Evolutionary conservation across 2,888 invertebrate genomes (phyloP).

Genomic region (Coronaproctus castanopsis): DNA sequence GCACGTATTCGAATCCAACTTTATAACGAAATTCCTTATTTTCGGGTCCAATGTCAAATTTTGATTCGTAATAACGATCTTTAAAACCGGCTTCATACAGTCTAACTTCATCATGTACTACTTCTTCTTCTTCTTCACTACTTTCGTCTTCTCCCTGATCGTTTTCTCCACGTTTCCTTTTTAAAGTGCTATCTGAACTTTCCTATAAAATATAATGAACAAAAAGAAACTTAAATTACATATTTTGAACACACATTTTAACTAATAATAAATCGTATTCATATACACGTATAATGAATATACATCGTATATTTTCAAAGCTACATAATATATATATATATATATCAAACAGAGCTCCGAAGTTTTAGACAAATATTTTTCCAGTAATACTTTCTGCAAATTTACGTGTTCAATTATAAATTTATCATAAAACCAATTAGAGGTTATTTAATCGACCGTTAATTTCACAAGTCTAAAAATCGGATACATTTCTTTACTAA

Average conservation of each 20-base stretch:
- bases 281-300: too few relatives aligned
- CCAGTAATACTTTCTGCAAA: too few relatives aligned
- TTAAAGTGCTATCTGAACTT: constrained; percentile 5
- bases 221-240: not conserved
- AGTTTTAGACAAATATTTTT: too few relatives aligned
- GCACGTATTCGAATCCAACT: constrained; percentile 84
- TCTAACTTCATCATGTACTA: constrained; percentile 65
- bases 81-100: constrained; percentile 96
- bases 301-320: too few relatives aligned
- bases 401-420: too few relatives aligned
- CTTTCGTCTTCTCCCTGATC: constrained; percentile 15
- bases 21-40: constrained; percentile 70
- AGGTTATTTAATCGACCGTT: too few relatives aligned
- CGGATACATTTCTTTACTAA: too few relatives aligned
- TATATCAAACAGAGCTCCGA: too few relatives aligned
- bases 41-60: constrained; percentile 58
- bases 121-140: constrained; percentile 27
- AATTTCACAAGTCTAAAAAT: too few relatives aligned
- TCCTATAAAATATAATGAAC: constrained; percentile 2
- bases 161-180: constrained; percentile 11
- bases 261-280: constrained; percentile 12
- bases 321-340: too few relatives aligned
- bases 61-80: constrained; percentile 89
- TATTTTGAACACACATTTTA: not conserved
- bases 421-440: too few relatives aligned